Base-by-base conservation (phyloP, 2,888 invertebrate species). In the Hanleya hanleyi region DNA sequence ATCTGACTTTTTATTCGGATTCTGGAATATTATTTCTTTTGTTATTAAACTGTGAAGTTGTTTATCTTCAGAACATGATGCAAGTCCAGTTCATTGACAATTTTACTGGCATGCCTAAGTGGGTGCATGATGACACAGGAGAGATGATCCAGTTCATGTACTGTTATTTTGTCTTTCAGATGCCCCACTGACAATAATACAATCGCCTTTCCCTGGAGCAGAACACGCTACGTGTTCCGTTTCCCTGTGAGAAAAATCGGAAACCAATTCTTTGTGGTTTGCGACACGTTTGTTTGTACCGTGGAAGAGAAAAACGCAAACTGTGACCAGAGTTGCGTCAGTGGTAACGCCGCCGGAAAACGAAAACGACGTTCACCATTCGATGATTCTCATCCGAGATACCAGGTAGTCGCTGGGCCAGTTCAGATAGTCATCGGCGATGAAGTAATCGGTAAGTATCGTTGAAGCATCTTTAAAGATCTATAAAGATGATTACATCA, bases 201-300 rank as follows among this genome's bases (percentile, higher is more conserved):
- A 32, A 78, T 78, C 1, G 76, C 85, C 38, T 81, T 83, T 67
- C 84, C 86, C 1, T 66, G 84, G 18, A 87, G 82, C 73, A 75
- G 83, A 61, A 81, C 84, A 1, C 71, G 77, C 69, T 84, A 82
- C 65, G 87, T 83, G 0, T 85, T 84, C 69, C 73, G 85, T 2
- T 85, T 84, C 70, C 82, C 86, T 1, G 86, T 89, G 69, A 79
- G 78, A 61, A 87, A 87, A 77, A 76, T 81, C 0, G 73, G 77
- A 33, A 73, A 69, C 38, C 80, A 70, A 36, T 81, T 87, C 15
- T 82, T 82, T 67, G 70, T 89, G 0, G 86, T 87, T 73, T 88
- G 87, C 72, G 77, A 83, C 36, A 84, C 84, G 5, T 77, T 81
- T 51, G 83, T 88, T n/a, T 89, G 89, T 71, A 71, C 78, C 1